Evolutionary conservation across 2,113 vertebrate genomes (phyloP).

Genomic region (Archilochus colubris): DNA sequence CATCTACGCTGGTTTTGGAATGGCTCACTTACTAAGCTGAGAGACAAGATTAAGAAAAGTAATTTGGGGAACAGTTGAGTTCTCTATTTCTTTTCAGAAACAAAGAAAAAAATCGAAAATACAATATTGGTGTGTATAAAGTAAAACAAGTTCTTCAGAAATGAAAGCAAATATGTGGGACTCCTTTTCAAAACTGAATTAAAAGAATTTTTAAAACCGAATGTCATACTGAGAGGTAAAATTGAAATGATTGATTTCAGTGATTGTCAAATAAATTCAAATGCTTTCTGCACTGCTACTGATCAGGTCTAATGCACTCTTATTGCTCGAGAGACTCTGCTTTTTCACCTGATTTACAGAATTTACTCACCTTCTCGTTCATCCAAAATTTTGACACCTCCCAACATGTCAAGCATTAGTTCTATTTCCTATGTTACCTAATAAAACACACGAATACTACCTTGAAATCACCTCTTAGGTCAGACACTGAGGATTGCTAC

Average conservation of each 20-base stretch:
- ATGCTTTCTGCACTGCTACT: background rate
- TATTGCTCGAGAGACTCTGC: background rate
- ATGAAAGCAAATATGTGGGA: background rate
- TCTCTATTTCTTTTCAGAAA: background rate
- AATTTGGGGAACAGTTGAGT: background rate
- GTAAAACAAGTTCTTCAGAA: background rate
- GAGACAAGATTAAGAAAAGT: background rate
- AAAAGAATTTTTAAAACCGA: background rate
- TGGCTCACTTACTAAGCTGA: background rate
- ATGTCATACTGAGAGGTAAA: background rate
- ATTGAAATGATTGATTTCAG: background rate
- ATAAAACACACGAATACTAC: rapidly evolving
- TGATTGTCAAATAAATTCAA: background rate
- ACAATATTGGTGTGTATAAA: background rate
- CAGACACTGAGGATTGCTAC: background rate
- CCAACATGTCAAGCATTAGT: background rate
- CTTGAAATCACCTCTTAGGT: background rate
- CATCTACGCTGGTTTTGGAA: background rate
- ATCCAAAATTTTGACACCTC: background rate
- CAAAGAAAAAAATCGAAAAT: background rate
- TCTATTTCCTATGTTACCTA: background rate
- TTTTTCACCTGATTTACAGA: background rate
- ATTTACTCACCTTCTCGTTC: background rate
- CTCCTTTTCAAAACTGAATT: background rate
- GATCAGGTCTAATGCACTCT: background rate